Conservation (phyloP, 2,797 vertebrate species). For the Sebastes matsubarae region DNA sequence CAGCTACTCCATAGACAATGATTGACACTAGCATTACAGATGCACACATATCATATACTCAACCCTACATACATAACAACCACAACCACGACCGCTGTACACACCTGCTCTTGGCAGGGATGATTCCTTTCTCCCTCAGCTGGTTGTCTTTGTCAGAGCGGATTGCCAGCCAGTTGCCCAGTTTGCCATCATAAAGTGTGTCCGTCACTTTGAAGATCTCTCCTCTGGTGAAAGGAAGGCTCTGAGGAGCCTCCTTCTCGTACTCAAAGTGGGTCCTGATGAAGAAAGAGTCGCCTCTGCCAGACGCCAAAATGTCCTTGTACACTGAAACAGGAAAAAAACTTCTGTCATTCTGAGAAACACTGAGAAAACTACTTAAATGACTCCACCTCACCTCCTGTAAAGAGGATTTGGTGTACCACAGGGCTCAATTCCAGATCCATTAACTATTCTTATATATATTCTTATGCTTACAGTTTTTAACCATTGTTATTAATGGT, state of each 20-base stretch:
- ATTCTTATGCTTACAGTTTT: not conserved
- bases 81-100: not conserved
- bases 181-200: conserved; percentile 94
- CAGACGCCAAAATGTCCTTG: conserved; percentile 93
- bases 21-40: not conserved
- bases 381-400: not conserved
- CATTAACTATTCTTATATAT: not conserved
- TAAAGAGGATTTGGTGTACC: no score
- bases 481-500: not conserved
- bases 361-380: no score
- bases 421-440: not conserved
- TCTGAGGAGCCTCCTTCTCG: conserved; percentile 93
- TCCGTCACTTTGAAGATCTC: conserved; percentile 96
- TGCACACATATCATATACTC: not conserved
- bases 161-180: conserved; percentile 96
- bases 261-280: conserved; percentile 98
- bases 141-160: conserved; percentile 88
- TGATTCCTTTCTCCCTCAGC: conserved; percentile 93
- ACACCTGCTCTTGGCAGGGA: conserved; percentile 97
- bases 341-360: no score
- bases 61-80: not conserved
- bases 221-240: conserved; percentile 90
- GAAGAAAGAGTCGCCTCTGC: conserved; percentile 96
- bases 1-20: not conserved
- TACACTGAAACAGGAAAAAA: conserved; percentile 85